phyloP scores from a whole-genome alignment of 2,797 vertebrate genomes.

The Mareca strepera region DNA sequence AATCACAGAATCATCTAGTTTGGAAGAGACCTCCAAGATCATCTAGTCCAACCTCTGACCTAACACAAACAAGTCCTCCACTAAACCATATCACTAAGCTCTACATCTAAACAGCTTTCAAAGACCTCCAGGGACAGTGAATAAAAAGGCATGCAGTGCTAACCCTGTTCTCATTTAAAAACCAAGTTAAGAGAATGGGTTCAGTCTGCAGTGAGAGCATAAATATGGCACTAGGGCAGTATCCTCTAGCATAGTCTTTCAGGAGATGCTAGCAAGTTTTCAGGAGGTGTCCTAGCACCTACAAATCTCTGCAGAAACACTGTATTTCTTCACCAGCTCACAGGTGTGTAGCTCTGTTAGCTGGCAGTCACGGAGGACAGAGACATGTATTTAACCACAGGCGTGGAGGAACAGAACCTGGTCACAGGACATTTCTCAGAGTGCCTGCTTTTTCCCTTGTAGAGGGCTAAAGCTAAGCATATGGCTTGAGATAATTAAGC shows the following conservation, averaged over 20 bases:
- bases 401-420: accelerated
- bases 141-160: background rate
- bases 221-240: background rate
- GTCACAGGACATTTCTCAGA: background rate
- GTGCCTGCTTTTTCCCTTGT: accelerated
- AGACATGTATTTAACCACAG: background rate
- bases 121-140: too few species aligned
- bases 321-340: accelerated
- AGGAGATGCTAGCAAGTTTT: background rate
- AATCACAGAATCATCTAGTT: background rate
- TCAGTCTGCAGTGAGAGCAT: background rate
- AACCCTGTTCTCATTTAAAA: background rate
- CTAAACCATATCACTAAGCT: too few species aligned
- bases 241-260: accelerated
- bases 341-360: background rate
- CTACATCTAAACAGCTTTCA: too few species aligned
- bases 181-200: background rate
- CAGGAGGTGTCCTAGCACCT: background rate
- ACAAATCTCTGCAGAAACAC: background rate
- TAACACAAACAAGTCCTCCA: too few species aligned
- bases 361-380: accelerated
- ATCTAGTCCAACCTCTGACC: too few species aligned
- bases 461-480: background rate
- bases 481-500: background rate
- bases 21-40: too few species aligned